Evolutionary conservation across 2,888 invertebrate species (phyloP).

Genomic region (Cordilura impudica): DNA sequence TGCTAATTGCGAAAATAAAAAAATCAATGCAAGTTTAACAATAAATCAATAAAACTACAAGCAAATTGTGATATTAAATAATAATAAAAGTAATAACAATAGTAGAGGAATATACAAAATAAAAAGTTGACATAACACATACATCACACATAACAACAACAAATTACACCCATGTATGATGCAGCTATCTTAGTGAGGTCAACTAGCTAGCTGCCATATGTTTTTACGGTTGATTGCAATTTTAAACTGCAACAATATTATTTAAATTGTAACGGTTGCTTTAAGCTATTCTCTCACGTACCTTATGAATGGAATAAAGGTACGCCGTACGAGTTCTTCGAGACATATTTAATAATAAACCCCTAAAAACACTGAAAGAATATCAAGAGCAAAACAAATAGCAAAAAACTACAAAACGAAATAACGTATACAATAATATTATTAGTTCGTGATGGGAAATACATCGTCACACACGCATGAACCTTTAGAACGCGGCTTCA

Average conservation of each 20-base stretch:
- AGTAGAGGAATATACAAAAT: not conserved
- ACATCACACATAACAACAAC: not conserved
- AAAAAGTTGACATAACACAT: not conserved
- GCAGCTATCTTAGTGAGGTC: not conserved
- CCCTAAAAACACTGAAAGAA: slow-evolving; percentile 38
- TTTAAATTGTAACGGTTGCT: slow-evolving; percentile 61
- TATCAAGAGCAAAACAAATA: slow-evolving; percentile 48
- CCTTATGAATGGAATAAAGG: slow-evolving; percentile 34
- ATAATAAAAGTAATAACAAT: slow-evolving; percentile 29
- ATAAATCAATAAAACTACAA: slow-evolving; percentile 60
- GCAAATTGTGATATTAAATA: slow-evolving; percentile 63
- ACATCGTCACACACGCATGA: slow-evolving; percentile 90
- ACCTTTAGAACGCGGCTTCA: slow-evolving; percentile 85
- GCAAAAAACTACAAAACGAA: slow-evolving; percentile 34
- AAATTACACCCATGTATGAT: not conserved
- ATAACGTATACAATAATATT: slow-evolving; percentile 38
- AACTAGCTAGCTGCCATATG: slow-evolving; percentile 38
- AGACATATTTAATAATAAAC: slow-evolving; percentile 12
- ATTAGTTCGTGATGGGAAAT: slow-evolving; percentile 83
- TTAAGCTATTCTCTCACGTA: slow-evolving; percentile 57
- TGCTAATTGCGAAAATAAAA: slow-evolving; percentile 35
- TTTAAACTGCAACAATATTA: slow-evolving; percentile 25
- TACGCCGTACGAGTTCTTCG: not conserved
- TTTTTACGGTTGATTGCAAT: slow-evolving; percentile 56
- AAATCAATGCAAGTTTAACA: slow-evolving; percentile 60